Evolutionary conservation across 2,113 vertebrate species (phyloP).

Genomic region (Etia nguti): DNA sequence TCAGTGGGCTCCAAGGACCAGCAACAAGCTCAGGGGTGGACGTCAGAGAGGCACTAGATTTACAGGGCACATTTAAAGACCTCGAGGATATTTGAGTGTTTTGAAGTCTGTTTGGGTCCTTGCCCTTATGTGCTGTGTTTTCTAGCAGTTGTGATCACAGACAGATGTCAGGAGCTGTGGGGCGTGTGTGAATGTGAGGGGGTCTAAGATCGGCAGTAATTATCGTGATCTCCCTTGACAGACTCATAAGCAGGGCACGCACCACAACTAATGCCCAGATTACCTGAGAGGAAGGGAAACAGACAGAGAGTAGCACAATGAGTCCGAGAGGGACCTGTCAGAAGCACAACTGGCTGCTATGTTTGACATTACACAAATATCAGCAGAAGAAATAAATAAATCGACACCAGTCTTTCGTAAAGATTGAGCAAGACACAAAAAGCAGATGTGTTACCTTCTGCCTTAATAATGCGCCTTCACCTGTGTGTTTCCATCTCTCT

Average conservation of each 20-base stretch:
- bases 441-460: background rate
- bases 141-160: background rate
- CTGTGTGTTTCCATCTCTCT: background rate
- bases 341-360: background rate
- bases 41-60: background rate
- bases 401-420: background rate
- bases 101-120: background rate
- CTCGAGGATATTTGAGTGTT: background rate
- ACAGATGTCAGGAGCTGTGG: slow-evolving; percentile 24
- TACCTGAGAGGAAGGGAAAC: slow-evolving; percentile 23
- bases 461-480: background rate
- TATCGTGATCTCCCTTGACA: slow-evolving; percentile 61
- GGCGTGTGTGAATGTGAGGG: background rate
- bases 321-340: background rate
- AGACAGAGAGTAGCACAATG: background rate
- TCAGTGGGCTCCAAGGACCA: background rate
- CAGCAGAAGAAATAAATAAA: background rate
- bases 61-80: background rate
- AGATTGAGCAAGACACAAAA: background rate
- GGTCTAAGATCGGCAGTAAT: slow-evolving; percentile 58
- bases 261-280: slow-evolving; percentile 46
- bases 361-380: background rate
- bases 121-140: background rate
- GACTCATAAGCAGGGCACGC: slow-evolving; percentile 42
- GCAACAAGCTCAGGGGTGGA: background rate